phyloP scores from a whole-genome alignment of 2,113 vertebrate species.

The Pteronura brasiliensis region DNA sequence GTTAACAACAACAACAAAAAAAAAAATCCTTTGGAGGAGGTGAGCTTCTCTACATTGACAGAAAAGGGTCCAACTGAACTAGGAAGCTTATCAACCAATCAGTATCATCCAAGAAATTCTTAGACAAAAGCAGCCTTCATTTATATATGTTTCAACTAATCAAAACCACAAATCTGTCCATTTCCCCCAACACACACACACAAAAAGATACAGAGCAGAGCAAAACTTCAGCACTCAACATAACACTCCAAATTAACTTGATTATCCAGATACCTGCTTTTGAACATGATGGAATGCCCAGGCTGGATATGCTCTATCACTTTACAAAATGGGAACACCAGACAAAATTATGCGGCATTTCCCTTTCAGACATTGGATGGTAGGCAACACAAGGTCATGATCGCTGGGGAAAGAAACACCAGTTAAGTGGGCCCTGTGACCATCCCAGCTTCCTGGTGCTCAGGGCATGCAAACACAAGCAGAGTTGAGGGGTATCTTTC shows the following conservation, averaged over 20 bases:
- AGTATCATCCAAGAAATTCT: background rate
- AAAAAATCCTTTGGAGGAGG: background rate
- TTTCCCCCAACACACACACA: fast-evolving
- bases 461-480: too few relatives aligned
- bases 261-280: background rate
- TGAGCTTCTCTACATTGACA: background rate
- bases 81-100: background rate
- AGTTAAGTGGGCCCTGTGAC: too few relatives aligned
- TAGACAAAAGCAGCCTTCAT: background rate
- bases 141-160: background rate
- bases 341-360: background rate
- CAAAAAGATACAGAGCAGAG: background rate
- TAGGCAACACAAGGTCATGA: background rate
- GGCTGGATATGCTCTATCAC: background rate
- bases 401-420: background rate
- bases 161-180: background rate
- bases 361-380: background rate
- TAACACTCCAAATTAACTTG: background rate
- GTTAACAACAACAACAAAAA: background rate
- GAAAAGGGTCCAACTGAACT: background rate
- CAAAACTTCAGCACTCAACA: background rate
- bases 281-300: background rate
- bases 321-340: background rate
- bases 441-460: background rate
- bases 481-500: background rate